A percentile compares a stretch with the other conserved stretches of the same genome.
phyloP scores from a whole-genome alignment of 2,113 vertebrate species.

The Columba livia region DNA sequence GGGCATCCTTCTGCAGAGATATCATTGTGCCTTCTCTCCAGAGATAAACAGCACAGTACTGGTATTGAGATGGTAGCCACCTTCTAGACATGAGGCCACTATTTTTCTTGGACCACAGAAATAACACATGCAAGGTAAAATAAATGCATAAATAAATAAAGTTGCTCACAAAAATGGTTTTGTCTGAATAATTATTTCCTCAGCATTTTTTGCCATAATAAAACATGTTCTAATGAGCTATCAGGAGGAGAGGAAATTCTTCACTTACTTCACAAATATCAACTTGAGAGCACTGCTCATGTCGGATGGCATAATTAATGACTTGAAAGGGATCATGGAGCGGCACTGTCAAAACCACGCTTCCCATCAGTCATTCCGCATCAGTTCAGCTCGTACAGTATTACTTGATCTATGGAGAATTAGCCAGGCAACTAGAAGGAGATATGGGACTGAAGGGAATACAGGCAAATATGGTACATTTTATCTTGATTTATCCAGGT shows the following conservation, averaged over 20 bases:
- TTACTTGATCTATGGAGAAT: constrained; percentile 30
- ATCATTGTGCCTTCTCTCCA: not conserved
- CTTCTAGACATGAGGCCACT: not conserved
- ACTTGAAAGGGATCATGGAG: not conserved
- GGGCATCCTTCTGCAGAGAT: not conserved
- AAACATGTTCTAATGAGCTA: constrained; percentile 68
- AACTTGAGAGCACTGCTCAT: constrained; percentile 36
- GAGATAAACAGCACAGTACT: not conserved
- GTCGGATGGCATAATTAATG: constrained; percentile 33
- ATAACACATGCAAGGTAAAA: not conserved
- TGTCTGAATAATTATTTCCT: constrained; percentile 64
- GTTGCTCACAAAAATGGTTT: constrained; percentile 16
- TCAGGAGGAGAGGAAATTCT: constrained; percentile 49
- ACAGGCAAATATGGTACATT: not conserved
- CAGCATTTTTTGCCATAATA: constrained; percentile 53
- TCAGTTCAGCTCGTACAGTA: not conserved
- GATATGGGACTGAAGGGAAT: constrained; percentile 40
- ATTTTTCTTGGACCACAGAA: not conserved
- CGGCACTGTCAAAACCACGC: not conserved
- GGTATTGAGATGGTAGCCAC: not conserved
- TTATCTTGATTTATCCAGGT: constrained; percentile 25
- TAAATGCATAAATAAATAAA: not conserved
- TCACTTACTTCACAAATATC: constrained; percentile 49
- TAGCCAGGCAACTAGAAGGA: not conserved
- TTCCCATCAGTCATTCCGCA: constrained; percentile 48